Percentiles rank a stretch among this genome's conserved stretches.
phyloP scores from a whole-genome alignment of 2,888 invertebrate genomes.

The Eustalomyia histrio region DNA sequence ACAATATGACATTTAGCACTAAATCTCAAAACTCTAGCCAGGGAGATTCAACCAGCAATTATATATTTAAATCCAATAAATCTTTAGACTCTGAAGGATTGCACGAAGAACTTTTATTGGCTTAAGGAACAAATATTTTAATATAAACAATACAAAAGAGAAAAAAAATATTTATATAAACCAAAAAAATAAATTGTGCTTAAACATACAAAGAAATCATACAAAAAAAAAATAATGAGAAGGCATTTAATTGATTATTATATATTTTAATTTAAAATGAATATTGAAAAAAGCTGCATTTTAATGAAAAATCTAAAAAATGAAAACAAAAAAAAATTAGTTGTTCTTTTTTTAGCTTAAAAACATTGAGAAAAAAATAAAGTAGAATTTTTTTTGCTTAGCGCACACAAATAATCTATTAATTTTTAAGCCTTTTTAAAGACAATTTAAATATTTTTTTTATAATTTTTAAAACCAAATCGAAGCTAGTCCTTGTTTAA shows the following conservation, averaged over 20 bases:
- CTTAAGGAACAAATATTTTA: conserved; percentile 68
- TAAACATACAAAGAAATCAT: conserved; percentile 10
- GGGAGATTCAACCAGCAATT: conserved; percentile 71
- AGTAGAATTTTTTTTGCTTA: conserved; percentile 53
- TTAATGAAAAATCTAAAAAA: conserved; percentile 12
- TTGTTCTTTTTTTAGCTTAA: conserved; percentile 34
- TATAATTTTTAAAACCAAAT: conserved; percentile 58
- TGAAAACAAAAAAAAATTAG: conserved; percentile 12
- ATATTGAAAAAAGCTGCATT: conserved; percentile 30
- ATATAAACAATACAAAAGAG: conserved; percentile 60
- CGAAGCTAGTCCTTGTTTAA: conserved; percentile 65
- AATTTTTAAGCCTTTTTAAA: conserved; percentile 26
- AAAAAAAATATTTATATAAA: neutral
- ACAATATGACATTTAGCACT: conserved; percentile 78
- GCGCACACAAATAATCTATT: conserved; percentile 54
- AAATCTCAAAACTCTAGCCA: conserved; percentile 78
- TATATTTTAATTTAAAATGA: conserved; percentile 34
- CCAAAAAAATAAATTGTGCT: conserved; percentile 56
- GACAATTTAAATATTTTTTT: conserved; percentile 25
- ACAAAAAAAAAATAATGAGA: neutral
- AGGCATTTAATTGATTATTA: conserved; percentile 54
- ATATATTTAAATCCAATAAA: conserved; percentile 74
- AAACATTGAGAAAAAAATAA: conserved; percentile 13
- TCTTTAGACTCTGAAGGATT: conserved; percentile 73
- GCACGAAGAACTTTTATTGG: conserved; percentile 73